A percentile compares a stretch with the other conserved stretches of the same genome.
phyloP scores from a whole-genome alignment of 2,888 invertebrate species.

The Oscheius onirici region DNA sequence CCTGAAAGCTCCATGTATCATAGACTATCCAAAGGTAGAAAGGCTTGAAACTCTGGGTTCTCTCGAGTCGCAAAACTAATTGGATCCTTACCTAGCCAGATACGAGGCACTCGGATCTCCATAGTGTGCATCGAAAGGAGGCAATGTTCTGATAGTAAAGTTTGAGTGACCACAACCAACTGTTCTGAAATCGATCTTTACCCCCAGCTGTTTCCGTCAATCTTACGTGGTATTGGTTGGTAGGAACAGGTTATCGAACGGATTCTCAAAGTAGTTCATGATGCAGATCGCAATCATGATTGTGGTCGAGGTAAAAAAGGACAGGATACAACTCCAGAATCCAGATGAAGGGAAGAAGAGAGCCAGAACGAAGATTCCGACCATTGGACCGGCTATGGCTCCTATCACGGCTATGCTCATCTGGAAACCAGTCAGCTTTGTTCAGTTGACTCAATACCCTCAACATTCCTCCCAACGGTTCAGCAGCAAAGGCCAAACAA shows the following conservation, averaged over 20 bases:
- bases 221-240: conserved; percentile 52
- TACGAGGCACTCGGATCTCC: conserved; percentile 47
- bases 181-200: neutral
- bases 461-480: conserved; percentile 60
- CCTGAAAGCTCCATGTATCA: conserved; percentile 34
- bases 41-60: neutral
- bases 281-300: conserved; percentile 47
- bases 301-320: conserved; percentile 56
- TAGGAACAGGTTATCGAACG: conserved; percentile 48
- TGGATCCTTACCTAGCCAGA: conserved; percentile 34
- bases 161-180: conserved; percentile 35
- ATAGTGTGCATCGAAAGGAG: conserved; percentile 51
- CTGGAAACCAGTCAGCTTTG: conserved; percentile 15
- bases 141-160: conserved; percentile 42
- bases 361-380: conserved; percentile 62
- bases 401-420: conserved; percentile 62
- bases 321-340: conserved; percentile 52
- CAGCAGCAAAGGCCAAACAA: conserved; percentile 54
- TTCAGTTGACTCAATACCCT: conserved; percentile 31
- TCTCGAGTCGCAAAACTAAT: no score
- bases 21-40: neutral
- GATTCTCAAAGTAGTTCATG: conserved; percentile 50
- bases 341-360: conserved; percentile 61
- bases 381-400: conserved; percentile 59
- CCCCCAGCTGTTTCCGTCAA: no score